Evolutionary conservation across 2,888 invertebrate genomes (phyloP).

Genomic region (Priocnemis perturbator): DNA sequence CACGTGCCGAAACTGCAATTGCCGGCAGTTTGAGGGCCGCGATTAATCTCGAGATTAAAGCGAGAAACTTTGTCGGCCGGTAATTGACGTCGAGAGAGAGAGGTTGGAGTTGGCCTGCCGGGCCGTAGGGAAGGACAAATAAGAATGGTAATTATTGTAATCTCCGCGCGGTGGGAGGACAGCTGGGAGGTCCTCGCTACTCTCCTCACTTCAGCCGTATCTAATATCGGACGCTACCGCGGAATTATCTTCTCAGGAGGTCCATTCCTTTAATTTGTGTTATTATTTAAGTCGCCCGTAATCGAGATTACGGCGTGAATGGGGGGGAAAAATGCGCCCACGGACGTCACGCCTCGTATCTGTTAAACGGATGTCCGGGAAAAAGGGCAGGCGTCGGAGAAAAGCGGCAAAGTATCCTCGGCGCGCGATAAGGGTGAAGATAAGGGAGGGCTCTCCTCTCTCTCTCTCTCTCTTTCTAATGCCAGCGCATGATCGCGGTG

Average conservation of each 20-base stretch:
- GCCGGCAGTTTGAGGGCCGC: conserved; percentile 42
- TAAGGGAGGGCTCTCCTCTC: no score
- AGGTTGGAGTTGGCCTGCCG: conserved; percentile 3
- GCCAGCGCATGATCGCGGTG: no score
- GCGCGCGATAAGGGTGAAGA: no score
- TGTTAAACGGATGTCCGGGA: conserved; percentile 39
- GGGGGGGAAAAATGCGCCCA: neutral
- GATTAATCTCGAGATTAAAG: conserved; percentile 65
- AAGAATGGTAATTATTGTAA: conserved; percentile 71
- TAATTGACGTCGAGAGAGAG: conserved; percentile 55
- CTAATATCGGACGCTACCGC: conserved; percentile 59
- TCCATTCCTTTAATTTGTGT: conserved; percentile 65
- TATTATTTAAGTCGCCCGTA: conserved; percentile 60
- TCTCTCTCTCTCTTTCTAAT: no score
- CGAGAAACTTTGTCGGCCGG: conserved; percentile 55
- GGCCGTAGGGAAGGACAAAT: conserved; percentile 53
- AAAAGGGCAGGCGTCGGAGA: neutral
- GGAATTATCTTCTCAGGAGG: conserved; percentile 65
- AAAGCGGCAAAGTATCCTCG: no score
- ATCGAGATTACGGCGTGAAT: conserved; percentile 52
- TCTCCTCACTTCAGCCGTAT: conserved; percentile 55
- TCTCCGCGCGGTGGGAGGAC: conserved; percentile 64
- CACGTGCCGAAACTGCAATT: conserved; percentile 56
- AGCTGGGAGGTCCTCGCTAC: conserved; percentile 64
- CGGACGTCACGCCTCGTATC: conserved; percentile 48